A percentile compares a stretch with the other conserved stretches of the same genome.
Conservation (phyloP, 2,113 vertebrate species). For the Nothobranchius kuhntae region DNA sequence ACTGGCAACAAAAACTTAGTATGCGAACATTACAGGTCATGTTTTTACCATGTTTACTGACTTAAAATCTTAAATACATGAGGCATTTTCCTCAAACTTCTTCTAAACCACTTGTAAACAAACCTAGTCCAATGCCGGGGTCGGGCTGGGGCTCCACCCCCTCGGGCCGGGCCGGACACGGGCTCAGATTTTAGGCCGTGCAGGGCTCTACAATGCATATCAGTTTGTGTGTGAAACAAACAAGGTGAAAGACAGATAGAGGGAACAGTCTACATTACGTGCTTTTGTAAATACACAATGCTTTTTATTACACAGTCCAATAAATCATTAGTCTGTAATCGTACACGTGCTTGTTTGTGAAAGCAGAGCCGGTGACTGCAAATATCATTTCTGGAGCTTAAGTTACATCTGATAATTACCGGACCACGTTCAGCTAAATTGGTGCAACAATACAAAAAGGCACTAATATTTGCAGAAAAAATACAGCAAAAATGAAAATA, state of each 20-base stretch:
- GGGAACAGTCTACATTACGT: constrained; percentile 21
- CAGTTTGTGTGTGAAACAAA: not conserved
- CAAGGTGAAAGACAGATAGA: constrained; percentile 33
- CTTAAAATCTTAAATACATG: no score
- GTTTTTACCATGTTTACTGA: no score
- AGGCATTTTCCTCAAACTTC: no score
- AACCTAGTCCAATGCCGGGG: no score
- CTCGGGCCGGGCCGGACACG: no score
- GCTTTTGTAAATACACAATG: constrained; percentile 36
- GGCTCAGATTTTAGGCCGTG: no score
- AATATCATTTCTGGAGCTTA: constrained; percentile 1
- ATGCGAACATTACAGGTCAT: no score
- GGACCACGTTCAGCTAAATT: not conserved
- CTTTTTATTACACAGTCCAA: constrained; percentile 48
- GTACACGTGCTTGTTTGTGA: constrained; percentile 15
- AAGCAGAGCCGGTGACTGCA: constrained; percentile 9
- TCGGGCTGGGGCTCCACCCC: no score
- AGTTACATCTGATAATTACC: constrained; percentile 3
- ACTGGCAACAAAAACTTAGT: no score
- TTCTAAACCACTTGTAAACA: no score
- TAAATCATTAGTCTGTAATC: constrained; percentile 50
- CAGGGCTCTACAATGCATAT: no score
- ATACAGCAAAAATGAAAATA: not conserved
- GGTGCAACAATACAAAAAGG: not conserved
- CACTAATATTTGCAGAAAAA: not conserved